Percentiles rank a stretch among this genome's conserved stretches.
phyloP scores from a whole-genome alignment of 2,113 vertebrate genomes.

The Suricata suricatta region DNA sequence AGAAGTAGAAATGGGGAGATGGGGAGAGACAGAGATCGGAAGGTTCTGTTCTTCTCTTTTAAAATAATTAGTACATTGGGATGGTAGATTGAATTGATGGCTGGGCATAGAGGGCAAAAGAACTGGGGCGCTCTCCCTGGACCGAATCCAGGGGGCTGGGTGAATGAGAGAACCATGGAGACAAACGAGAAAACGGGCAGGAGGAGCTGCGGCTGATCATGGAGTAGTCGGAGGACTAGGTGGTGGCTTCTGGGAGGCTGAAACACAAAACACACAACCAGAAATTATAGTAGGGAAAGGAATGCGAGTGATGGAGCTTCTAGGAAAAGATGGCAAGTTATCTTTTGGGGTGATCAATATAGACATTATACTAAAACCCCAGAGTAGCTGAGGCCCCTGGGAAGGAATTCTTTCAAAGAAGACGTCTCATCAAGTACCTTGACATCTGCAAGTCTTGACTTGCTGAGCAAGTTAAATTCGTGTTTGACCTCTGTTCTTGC shows the following conservation, averaged over 20 bases:
- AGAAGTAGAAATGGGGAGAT: too few species aligned
- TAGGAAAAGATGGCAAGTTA: neutral
- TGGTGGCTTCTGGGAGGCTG: neutral
- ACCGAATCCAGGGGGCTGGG: accelerated
- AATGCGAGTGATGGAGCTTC: neutral
- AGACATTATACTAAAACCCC: neutral
- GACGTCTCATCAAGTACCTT: neutral
- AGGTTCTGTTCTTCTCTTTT: neutral
- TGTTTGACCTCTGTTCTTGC: neutral
- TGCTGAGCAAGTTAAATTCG: neutral
- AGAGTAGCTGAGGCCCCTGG: neutral
- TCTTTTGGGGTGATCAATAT: neutral
- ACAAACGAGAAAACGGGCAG: neutral
- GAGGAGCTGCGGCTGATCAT: accelerated
- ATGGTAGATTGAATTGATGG: neutral
- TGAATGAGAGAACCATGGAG: neutral
- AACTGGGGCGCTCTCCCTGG: accelerated
- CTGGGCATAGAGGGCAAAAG: neutral
- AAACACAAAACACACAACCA: accelerated
- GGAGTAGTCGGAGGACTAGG: neutral
- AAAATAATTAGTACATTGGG: neutral
- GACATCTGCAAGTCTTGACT: neutral
- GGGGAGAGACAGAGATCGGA: neutral
- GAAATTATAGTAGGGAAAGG: neutral
- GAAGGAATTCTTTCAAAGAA: neutral